Evolutionary conservation across 2,888 invertebrate species (phyloP).

Genomic region (Tetramorium bicarinatum): DNA sequence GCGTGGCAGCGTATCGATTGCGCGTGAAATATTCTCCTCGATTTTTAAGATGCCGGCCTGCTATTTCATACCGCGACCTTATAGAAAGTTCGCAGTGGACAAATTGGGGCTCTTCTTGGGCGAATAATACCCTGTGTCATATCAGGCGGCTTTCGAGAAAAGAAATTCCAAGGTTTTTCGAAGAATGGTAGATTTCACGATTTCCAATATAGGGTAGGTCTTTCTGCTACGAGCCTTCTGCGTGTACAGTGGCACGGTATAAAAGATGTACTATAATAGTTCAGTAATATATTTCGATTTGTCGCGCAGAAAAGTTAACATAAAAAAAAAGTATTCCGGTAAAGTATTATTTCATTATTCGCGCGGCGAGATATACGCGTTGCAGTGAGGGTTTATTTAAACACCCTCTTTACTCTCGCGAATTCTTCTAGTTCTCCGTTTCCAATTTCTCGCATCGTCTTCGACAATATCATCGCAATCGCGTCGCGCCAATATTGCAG

Average conservation of each 20-base stretch:
- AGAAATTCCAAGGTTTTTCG: not conserved
- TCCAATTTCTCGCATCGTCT: conserved; percentile 39
- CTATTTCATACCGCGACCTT: conserved; percentile 39
- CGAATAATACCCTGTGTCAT: conserved; percentile 14
- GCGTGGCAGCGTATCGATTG: conserved; percentile 47
- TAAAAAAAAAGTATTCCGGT: not conserved
- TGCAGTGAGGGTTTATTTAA: conserved; percentile 19
- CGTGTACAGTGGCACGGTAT: not conserved
- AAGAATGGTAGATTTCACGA: not conserved
- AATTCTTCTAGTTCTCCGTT: conserved; percentile 28
- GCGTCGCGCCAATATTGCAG: conserved; percentile 55
- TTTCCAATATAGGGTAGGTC: not conserved
- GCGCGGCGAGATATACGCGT: not conserved
- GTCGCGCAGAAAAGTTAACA: not conserved
- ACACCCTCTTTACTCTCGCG: not conserved
- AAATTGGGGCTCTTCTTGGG: conserved; percentile 29
- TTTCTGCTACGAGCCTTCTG: not conserved
- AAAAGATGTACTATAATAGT: not conserved
- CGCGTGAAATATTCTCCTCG: conserved; percentile 44
- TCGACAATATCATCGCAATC: conserved; percentile 56
- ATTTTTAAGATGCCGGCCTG: conserved; percentile 29
- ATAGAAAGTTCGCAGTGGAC: conserved; percentile 21
- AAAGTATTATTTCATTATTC: conserved; percentile 11
- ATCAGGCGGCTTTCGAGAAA: not conserved
- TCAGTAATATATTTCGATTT: not conserved